Evolutionary conservation across 2,113 vertebrate genomes (phyloP).

Genomic region (Fregata magnificens): DNA sequence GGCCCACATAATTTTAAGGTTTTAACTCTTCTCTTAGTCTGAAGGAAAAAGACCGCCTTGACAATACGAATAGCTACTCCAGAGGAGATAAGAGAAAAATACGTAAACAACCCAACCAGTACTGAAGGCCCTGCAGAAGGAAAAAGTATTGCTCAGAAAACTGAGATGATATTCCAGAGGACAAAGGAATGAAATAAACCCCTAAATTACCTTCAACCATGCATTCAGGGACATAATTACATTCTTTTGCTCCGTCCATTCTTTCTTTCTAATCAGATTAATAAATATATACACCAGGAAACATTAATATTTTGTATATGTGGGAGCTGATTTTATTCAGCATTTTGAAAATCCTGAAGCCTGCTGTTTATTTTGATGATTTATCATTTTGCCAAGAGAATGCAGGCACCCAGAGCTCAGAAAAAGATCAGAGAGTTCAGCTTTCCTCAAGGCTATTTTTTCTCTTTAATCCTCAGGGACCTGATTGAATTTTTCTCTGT

Average conservation of each 20-base stretch:
- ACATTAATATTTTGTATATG: background rate
- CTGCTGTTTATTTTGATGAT: slow-evolving; percentile 28
- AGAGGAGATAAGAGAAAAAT: background rate
- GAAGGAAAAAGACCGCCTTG: background rate
- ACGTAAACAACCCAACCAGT: background rate
- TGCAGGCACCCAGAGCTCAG: background rate
- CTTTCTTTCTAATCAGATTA: slow-evolving; percentile 14
- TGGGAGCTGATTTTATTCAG: background rate
- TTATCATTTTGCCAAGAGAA: slow-evolving; percentile 34
- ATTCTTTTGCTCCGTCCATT: background rate
- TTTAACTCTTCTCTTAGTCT: background rate
- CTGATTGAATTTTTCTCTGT: background rate
- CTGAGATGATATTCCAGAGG: background rate
- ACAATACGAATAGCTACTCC: background rate
- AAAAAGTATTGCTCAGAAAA: background rate
- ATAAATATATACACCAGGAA: background rate
- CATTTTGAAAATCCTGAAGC: slow-evolving; percentile 8
- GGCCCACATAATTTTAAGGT: background rate
- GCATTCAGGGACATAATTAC: background rate
- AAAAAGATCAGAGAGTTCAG: slow-evolving; percentile 11
- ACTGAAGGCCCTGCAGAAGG: background rate
- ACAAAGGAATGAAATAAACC: background rate
- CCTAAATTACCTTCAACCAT: background rate
- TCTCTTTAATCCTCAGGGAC: background rate
- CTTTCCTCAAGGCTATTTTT: background rate